Conservation (phyloP, 2,888 invertebrate species). For the Syrista parreyssii region DNA sequence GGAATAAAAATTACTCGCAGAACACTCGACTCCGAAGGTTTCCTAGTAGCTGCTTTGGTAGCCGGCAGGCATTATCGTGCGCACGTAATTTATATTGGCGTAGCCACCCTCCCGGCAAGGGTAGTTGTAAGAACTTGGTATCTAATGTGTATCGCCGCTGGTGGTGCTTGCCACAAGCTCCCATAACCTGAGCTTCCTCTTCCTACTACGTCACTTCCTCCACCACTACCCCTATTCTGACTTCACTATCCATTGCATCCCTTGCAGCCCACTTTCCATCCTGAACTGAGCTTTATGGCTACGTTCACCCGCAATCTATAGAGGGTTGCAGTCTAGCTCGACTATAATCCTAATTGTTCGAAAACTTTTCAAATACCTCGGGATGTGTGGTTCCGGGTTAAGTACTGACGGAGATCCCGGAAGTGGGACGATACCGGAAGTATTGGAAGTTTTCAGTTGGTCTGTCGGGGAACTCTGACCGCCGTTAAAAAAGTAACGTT, state of each 20-base stretch:
- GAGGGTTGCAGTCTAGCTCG: constrained; percentile 33
- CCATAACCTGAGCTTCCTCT: constrained; percentile 37
- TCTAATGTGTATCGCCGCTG: constrained; percentile 54
- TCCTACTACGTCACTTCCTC: constrained; percentile 22
- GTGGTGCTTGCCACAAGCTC: constrained; percentile 45
- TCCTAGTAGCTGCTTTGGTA: not conserved
- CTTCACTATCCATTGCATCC: not conserved
- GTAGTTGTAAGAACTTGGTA: constrained; percentile 53
- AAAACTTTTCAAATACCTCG: constrained; percentile 49
- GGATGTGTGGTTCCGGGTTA: constrained; percentile 40
- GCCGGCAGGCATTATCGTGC: constrained; percentile 35
- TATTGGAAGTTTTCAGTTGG: not conserved
- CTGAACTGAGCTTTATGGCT: constrained; percentile 36
- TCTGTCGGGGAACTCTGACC: not conserved
- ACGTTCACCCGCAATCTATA: constrained; percentile 40
- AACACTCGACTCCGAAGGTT: not conserved
- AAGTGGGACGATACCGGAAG: not conserved
- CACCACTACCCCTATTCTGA: constrained; percentile 8
- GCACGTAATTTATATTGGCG: constrained; percentile 49
- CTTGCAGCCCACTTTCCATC: constrained; percentile 18
- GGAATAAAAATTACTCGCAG: not conserved
- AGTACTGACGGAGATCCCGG: constrained; percentile 24
- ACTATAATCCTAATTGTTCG: constrained; percentile 52
- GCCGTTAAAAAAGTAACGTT: not conserved
- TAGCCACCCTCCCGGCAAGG: constrained; percentile 32